phyloP scores from a whole-genome alignment of 2,888 invertebrate genomes.

The Gymnoscelis rufifasciata region DNA sequence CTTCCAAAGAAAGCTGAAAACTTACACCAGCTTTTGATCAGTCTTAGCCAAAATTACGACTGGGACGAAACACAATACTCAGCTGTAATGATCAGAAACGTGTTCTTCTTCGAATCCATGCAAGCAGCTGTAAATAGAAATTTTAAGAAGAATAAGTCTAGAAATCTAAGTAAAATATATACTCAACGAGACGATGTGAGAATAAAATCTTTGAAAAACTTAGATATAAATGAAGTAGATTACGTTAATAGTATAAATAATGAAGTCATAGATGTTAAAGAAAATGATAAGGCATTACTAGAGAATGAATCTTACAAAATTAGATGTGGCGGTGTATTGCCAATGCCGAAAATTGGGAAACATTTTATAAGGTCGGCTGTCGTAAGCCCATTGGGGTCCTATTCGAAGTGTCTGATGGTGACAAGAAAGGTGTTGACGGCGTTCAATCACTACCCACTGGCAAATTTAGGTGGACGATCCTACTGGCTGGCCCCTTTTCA shows the following conservation, averaged over 20 bases:
- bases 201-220: conserved; percentile 39
- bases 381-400: conserved; percentile 81
- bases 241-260: conserved; percentile 44
- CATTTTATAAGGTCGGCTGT: conserved; percentile 76
- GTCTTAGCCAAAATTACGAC: conserved; percentile 54
- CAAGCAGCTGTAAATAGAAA: conserved; percentile 52
- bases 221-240: conserved; percentile 54
- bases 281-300: conserved; percentile 29
- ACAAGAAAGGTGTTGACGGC: conserved; percentile 83
- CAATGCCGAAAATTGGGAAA: conserved; percentile 63
- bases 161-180: conserved; percentile 51
- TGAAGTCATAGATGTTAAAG: conserved; percentile 48
- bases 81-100: conserved; percentile 82
- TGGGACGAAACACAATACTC: conserved; percentile 73
- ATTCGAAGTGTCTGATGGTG: conserved; percentile 85
- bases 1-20: conserved; percentile 80
- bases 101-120: conserved; percentile 82
- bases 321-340: conserved; percentile 49
- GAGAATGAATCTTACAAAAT: conserved; percentile 37
- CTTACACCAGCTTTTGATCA: conserved; percentile 78
- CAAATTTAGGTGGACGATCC: conserved; percentile 75
- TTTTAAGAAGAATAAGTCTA: conserved; percentile 35
- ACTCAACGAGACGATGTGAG: conserved; percentile 66
- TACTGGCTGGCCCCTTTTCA: conserved; percentile 79
- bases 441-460: conserved; percentile 86